These are phyloP conservation scores for Uropsilus gracilis DNA, from an alignment of 2,113 vertebrate genomes.

Conservation along the genomic window DNA sequence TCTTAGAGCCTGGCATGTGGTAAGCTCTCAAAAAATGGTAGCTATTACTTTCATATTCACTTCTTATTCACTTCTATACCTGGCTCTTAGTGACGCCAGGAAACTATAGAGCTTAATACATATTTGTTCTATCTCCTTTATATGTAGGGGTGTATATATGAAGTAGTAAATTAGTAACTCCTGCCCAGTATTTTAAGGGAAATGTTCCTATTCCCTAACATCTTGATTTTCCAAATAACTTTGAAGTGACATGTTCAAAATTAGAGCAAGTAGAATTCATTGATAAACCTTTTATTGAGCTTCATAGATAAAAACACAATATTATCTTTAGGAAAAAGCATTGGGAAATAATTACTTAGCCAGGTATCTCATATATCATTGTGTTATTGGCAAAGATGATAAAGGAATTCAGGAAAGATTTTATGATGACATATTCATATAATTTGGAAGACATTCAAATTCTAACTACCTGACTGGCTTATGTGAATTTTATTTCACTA, in stretches of 20 bases:
- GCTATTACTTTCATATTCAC: slow-evolving; percentile 39
- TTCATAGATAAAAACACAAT: slow-evolving; percentile 13
- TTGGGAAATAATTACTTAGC: slow-evolving; percentile 49
- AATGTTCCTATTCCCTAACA: neutral
- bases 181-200: neutral
- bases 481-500: slow-evolving; percentile 37
- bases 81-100: slow-evolving; percentile 33
- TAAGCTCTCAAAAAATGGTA: slow-evolving; percentile 50
- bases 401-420: neutral
- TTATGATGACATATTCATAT: slow-evolving; percentile 16
- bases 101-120: slow-evolving; percentile 30
- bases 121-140: neutral
- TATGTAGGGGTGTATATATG: neutral
- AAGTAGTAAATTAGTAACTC: neutral
- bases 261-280: neutral
- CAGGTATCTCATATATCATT: slow-evolving; percentile 20
- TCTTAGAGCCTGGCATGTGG: slow-evolving; percentile 49
- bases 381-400: slow-evolving; percentile 44
- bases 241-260: slow-evolving; percentile 34
- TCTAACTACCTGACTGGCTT: neutral
- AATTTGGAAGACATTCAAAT: slow-evolving; percentile 18
- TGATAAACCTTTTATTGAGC: slow-evolving; percentile 13
- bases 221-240: slow-evolving; percentile 35
- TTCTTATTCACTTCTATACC: neutral
- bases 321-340: slow-evolving; percentile 24